phyloP scores from a whole-genome alignment of 1,140 invertebrate species.

The Saccostrea cuccullata region DNA sequence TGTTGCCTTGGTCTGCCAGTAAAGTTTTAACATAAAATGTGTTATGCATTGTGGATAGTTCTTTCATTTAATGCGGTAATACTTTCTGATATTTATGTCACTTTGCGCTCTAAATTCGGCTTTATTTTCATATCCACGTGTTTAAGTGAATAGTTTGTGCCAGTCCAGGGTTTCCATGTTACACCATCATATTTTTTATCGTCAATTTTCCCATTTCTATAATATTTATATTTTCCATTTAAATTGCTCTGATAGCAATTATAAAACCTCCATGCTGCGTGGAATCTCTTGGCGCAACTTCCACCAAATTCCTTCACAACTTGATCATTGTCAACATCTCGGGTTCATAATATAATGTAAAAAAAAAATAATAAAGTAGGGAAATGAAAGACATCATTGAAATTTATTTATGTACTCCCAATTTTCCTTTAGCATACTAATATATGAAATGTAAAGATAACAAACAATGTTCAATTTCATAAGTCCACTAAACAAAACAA shows the following conservation, averaged over 20 bases:
- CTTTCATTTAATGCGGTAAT: no score
- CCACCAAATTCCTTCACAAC: constrained; percentile 73
- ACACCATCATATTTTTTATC: constrained; percentile 79
- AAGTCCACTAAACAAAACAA: no score
- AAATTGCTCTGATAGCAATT: constrained; percentile 84
- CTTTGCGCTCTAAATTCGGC: constrained; percentile 60
- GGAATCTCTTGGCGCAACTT: constrained; percentile 74
- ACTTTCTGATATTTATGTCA: no score
- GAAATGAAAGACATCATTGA: no score
- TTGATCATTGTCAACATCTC: constrained; percentile 82
- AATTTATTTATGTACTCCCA: no score
- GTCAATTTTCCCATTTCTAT: constrained; percentile 73
- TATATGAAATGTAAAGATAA: no score
- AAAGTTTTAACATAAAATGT: no score
- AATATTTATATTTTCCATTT: constrained; percentile 82
- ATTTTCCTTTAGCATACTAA: no score
- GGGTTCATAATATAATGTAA: constrained; percentile 70
- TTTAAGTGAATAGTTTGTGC: constrained; percentile 80
- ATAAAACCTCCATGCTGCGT: constrained; percentile 84
- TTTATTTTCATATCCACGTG: constrained; percentile 80
- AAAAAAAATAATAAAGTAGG: no score
- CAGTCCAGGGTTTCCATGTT: constrained; percentile 83
- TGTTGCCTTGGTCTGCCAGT: no score
- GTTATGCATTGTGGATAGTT: no score
- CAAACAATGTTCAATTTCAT: no score